phyloP scores from a whole-genome alignment of 2,888 invertebrate genomes.

The Boloria selene region DNA sequence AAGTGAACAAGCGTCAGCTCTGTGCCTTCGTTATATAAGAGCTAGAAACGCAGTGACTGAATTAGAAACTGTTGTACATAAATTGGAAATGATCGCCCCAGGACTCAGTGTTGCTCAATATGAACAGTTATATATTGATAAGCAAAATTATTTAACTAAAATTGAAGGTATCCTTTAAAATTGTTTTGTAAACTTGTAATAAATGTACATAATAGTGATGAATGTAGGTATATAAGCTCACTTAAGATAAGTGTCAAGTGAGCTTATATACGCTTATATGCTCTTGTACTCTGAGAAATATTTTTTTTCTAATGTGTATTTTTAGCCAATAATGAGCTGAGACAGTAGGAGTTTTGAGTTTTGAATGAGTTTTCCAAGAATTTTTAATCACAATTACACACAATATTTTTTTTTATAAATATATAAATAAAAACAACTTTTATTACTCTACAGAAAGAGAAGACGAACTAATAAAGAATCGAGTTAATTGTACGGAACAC shows the following conservation, averaged over 20 bases:
- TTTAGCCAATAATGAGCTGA: no score
- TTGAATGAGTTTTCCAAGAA: no score
- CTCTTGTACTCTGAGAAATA: no score
- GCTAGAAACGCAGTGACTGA: conserved; percentile 71
- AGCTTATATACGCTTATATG: no score
- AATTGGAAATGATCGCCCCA: conserved; percentile 69
- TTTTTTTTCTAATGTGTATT: no score
- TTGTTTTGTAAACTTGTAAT: no score
- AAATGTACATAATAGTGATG: no score
- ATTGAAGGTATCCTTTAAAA: conserved; percentile 64
- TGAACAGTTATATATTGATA: conserved; percentile 68
- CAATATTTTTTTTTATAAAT: no score
- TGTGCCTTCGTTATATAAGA: conserved; percentile 67
- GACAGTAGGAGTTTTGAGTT: no score
- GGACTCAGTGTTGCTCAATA: conserved; percentile 73
- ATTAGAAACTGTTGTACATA: conserved; percentile 61
- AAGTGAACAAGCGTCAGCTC: conserved; percentile 62
- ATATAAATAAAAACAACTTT: no score
- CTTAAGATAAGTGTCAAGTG: no score
- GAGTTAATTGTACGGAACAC: conserved; percentile 71
- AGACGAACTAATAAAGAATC: conserved; percentile 72
- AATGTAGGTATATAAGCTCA: no score
- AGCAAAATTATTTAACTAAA: conserved; percentile 68
- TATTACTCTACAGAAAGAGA: conserved; percentile 60
- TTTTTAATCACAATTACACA: not conserved